phyloP scores from a whole-genome alignment of 2,113 vertebrate species.

The Colossoma macropomum region DNA sequence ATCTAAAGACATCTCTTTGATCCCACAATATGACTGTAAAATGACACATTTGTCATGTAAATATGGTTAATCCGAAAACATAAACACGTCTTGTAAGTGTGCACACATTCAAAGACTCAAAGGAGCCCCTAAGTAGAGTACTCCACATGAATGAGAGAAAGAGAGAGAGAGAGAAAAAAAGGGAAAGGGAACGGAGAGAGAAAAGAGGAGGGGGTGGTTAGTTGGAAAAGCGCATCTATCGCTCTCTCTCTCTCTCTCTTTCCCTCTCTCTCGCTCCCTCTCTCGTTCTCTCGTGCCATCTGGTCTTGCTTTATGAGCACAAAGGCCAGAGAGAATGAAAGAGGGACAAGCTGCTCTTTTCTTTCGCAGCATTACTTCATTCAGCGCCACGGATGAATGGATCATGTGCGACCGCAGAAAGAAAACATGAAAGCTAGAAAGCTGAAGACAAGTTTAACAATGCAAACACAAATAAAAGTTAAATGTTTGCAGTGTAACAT shows the following conservation, averaged over 20 bases:
- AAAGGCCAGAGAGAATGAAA: constrained; percentile 46
- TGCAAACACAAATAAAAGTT: constrained; percentile 24
- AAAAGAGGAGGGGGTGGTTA: constrained; percentile 5
- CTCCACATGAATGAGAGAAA: constrained; percentile 43
- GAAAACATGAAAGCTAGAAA: constrained; percentile 44
- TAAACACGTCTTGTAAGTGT: constrained; percentile 48
- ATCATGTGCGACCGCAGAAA: constrained; percentile 34
- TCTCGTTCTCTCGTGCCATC: constrained; percentile 50
- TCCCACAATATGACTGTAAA: constrained; percentile 15
- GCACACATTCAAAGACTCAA: constrained; percentile 51
- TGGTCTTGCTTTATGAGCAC: constrained; percentile 49
- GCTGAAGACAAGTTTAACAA: constrained; percentile 46
- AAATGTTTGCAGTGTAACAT: constrained; percentile 18
- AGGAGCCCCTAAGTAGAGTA: constrained; percentile 29
- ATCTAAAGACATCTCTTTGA: constrained; percentile 22
- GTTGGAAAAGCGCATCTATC: constrained; percentile 48
- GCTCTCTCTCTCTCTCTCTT: constrained; percentile 17
- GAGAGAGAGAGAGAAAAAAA: constrained; percentile 51
- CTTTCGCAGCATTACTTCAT: constrained; percentile 43
- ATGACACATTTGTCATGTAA: constrained; percentile 49
- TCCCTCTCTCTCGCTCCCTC: constrained; percentile 32
- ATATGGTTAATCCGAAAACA: constrained; percentile 46
- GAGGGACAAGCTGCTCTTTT: constrained; percentile 55
- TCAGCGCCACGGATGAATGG: constrained; percentile 47
- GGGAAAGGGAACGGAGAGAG: neutral